Conservation (phyloP, 2,797 vertebrate genomes). For the Coracias cyanogaster region DNA sequence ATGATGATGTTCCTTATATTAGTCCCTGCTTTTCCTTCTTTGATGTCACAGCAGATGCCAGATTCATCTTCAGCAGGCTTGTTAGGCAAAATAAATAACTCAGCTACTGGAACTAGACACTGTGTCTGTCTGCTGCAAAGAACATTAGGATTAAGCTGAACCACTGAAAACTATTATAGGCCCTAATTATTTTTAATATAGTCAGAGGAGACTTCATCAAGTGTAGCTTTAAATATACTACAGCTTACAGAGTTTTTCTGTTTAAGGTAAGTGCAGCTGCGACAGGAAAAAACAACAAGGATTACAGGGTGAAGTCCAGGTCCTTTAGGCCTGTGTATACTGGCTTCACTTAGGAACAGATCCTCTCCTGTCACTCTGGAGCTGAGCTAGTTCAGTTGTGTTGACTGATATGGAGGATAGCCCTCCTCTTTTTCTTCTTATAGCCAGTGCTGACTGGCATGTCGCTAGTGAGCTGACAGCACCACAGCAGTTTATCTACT, state of each 20-base stretch:
- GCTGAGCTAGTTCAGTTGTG: not conserved
- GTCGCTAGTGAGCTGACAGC: not conserved
- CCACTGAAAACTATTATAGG: not conserved
- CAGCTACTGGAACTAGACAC: not conserved
- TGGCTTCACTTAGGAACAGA: rapidly evolving
- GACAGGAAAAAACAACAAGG: not conserved
- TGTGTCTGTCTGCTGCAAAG: not conserved
- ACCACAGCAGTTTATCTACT: not conserved
- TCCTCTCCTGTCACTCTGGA: not conserved
- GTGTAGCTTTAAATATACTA: not conserved
- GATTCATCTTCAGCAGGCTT: not conserved
- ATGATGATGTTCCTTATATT: not conserved
- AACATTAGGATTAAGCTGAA: not conserved
- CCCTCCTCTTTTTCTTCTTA: not conserved
- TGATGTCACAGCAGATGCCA: not conserved
- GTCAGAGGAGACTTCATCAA: not conserved
- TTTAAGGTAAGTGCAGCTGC: not conserved
- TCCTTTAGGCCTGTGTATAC: not conserved
- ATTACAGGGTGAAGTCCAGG: not conserved
- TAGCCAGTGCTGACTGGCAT: not conserved
- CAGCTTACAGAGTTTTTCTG: not conserved
- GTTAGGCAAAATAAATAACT: not conserved
- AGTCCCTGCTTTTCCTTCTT: not conserved
- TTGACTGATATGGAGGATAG: rapidly evolving
- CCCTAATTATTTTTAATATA: not conserved